Base-by-base conservation (phyloP, 2,797 vertebrate species). In the Diglossa cyanea region DNA sequence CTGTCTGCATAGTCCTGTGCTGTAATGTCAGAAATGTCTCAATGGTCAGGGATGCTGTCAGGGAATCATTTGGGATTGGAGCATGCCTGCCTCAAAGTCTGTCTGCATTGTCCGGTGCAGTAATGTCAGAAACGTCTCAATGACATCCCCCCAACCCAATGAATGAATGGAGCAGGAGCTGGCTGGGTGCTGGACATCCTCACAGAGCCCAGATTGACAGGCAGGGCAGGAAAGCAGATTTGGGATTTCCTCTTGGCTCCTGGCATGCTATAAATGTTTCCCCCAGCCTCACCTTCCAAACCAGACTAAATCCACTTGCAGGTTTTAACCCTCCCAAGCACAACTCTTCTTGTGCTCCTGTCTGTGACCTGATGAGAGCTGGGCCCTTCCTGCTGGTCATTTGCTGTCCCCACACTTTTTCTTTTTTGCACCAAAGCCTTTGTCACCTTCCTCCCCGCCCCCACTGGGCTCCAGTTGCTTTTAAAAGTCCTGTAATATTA, bases 141-240 rank as follows among this genome's bases (percentile, higher is more conserved):
- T 48, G 65, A 14, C 58, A 63, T 21, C 58, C 35, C 0, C 13
- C 10, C 30, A 37, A 55, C 35, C 12, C 30, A 9, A 11, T 75
- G 93, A 97, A 93, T 68, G 95, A 94, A 92, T 55, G 93, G 83
- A 91, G 28, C 93, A 31, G 74, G 48, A 47, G 62, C 61, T 33
- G 54, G 13, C 10, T 35, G 51, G 62, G 6, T 28, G 72, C 72
- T 47, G 66, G 55, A 13, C 72, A 39, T 12, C 30, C 66, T 3
- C 50, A 81, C 44, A 37, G n/a, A 72, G 81, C 33, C 21, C 8
- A 6, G 17, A 37, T 0, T 23, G 74, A 13, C 28, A 58, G 63
- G 23, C 58, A 47, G 39, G 81, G 24, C 4, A 20, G 25, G 35
- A 87, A 60, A 51, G 31, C n/a, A 39, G 3, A 20, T 40, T 10